Conservation (phyloP, 2,888 invertebrate species). For the Sinotaia quadrata region DNA sequence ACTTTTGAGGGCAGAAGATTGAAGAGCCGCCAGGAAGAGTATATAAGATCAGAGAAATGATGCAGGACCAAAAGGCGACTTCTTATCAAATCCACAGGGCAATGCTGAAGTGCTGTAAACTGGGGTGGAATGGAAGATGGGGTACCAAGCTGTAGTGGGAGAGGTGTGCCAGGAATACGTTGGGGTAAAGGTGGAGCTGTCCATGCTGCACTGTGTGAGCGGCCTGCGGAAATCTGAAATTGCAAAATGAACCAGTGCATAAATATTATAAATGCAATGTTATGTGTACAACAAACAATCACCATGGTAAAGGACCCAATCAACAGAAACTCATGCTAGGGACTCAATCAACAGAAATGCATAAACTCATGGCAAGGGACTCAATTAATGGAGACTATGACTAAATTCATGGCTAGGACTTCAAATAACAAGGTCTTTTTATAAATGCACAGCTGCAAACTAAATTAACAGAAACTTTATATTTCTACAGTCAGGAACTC, state of each 20-base stretch:
- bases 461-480: no score
- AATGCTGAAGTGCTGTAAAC: conserved; percentile 75
- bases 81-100: conserved; percentile 75
- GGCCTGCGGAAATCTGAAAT: conserved; percentile 78
- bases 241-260: no score
- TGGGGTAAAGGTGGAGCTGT: conserved; percentile 74
- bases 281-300: background rate
- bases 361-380: no score
- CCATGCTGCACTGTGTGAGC: conserved; percentile 80
- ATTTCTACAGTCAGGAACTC: no score
- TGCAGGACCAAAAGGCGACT: conserved; percentile 77
- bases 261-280: background rate
- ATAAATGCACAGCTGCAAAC: no score
- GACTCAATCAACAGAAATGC: no score
- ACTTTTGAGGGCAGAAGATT: conserved; percentile 57
- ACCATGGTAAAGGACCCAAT: background rate
- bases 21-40: conserved; percentile 75
- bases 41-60: conserved; percentile 78
- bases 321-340: background rate
- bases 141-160: conserved; percentile 74
- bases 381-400: no score
- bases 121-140: conserved; percentile 77
- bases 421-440: no score
- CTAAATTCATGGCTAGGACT: no score
- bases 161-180: conserved; percentile 74